phyloP scores from a whole-genome alignment of 2,888 invertebrate species.

The Latheticus oryzae region DNA sequence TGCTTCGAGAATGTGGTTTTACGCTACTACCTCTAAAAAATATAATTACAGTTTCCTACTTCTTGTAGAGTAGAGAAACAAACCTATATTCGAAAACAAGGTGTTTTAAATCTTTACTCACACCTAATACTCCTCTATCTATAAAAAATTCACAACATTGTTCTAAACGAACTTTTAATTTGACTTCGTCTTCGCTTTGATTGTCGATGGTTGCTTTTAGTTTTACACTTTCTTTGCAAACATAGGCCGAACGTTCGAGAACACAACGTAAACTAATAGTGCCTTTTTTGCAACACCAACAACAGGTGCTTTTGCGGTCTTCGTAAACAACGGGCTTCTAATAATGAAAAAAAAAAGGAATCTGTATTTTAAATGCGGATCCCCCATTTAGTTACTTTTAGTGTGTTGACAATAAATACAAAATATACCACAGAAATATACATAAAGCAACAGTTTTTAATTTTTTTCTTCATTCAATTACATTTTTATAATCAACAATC shows the following conservation, averaged over 20 bases:
- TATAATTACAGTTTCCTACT: too few relatives aligned
- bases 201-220: slow-evolving; percentile 78
- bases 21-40: slow-evolving; percentile 72
- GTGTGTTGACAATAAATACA: too few relatives aligned
- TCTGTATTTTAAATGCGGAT: too few relatives aligned
- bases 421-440: too few relatives aligned
- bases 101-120: slow-evolving; percentile 76
- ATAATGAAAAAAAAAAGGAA: slow-evolving; percentile 9
- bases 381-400: too few relatives aligned
- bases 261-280: slow-evolving; percentile 75
- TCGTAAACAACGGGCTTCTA: slow-evolving; percentile 75
- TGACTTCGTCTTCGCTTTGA: slow-evolving; percentile 66
- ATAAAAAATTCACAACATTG: slow-evolving; percentile 82
- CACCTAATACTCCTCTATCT: slow-evolving; percentile 78
- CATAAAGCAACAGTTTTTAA: too few relatives aligned
- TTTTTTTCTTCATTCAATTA: too few relatives aligned
- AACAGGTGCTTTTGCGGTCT: slow-evolving; percentile 75
- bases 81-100: slow-evolving; percentile 76
- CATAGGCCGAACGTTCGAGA: slow-evolving; percentile 79
- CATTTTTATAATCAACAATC: too few relatives aligned
- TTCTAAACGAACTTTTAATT: slow-evolving; percentile 60
- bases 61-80: slow-evolving; percentile 41
- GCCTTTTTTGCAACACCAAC: slow-evolving; percentile 78
- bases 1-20: slow-evolving; percentile 71
- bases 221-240: slow-evolving; percentile 78